Percentiles rank a stretch among this genome's conserved stretches.
phyloP scores from a whole-genome alignment of 2,888 invertebrate genomes.

The Troides aeacus region DNA sequence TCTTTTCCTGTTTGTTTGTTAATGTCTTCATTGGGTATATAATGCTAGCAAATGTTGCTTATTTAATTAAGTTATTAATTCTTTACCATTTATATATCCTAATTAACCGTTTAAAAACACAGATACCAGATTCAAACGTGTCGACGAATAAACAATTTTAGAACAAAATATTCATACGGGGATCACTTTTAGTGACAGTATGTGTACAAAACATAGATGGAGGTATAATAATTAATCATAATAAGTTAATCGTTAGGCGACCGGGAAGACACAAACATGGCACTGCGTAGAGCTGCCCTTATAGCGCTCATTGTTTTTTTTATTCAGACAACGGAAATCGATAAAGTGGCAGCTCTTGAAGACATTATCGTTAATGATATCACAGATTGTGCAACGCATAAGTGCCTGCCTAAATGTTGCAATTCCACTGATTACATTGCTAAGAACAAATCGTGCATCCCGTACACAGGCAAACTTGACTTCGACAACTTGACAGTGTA shows the following conservation, averaged over 20 bases:
- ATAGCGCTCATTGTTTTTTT: not conserved
- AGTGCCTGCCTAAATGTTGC: slow-evolving; percentile 25
- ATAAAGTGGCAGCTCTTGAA: not conserved
- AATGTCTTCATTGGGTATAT: too few species aligned
- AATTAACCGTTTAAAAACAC: not conserved
- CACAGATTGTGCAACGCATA: slow-evolving; percentile 5
- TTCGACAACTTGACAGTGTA: slow-evolving; percentile 26
- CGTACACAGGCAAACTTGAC: slow-evolving; percentile 7
- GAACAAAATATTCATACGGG: not conserved
- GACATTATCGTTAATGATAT: slow-evolving; percentile 3
- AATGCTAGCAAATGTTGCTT: too few species aligned
- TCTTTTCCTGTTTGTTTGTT: too few species aligned
- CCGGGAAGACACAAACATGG: slow-evolving; percentile 18
- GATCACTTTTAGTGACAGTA: not conserved
- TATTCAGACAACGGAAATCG: slow-evolving; percentile 3
- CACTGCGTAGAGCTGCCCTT: not conserved
- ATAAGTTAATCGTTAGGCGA: slow-evolving; percentile 6
- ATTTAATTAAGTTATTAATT: not conserved
- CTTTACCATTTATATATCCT: not conserved
- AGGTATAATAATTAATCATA: slow-evolving; percentile 10
- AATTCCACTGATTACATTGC: slow-evolving; percentile 13
- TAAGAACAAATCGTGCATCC: not conserved
- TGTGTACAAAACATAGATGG: slow-evolving; percentile 7
- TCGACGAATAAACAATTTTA: not conserved
- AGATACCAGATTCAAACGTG: not conserved